Base-by-base conservation (phyloP, 2,113 vertebrate species). In the Varanus salvator region DNA sequence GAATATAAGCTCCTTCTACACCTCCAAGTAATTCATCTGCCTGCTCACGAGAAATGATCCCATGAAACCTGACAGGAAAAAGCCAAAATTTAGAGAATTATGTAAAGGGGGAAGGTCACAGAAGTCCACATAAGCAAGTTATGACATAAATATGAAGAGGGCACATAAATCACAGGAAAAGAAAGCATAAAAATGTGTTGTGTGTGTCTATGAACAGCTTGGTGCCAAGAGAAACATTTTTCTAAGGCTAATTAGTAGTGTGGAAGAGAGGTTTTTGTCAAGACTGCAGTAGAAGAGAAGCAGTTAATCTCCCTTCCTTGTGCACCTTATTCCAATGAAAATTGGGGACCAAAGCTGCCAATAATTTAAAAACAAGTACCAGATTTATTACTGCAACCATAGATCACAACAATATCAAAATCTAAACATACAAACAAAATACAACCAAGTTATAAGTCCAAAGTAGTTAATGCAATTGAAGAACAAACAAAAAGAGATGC, bases 1-100 rank as follows among this genome's bases (percentile, higher is more conserved):
- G 99, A 89, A 99, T 98, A 94, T 99, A 99, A 0, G 99, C 97
- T 29, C 99, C 99, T 93, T 99, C 99, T 81, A 97, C 93, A 0
- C 97, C 97, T 23, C 94, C 98, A 17, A 99, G 97, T 7, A 99
- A 97, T 92, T 98, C 98, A 92, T 99, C 98, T 29, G 98, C 98
- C 96, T 98, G 97, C 95, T 99, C 99, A 92, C 99, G 98, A 90
- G 99, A 98, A 95, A 99, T 98, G 95, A 99, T 97, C 82, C 99
- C 99, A 0, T 99, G 98, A 95, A 99, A 99, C 97, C 99, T 99
- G 93, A 34, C n/a, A 38, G 87, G 38, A 93, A 48, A 96, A 85
- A 95, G 50, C 91, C 25, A 64, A 21, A 54, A 64, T 8, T 85
- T 85, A 82, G 3, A 85, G 69, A 92, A 86, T 31, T 4, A 0